phyloP scores from a whole-genome alignment of 2,797 vertebrate species.

The Synaphobranchus kaupii region DNA sequence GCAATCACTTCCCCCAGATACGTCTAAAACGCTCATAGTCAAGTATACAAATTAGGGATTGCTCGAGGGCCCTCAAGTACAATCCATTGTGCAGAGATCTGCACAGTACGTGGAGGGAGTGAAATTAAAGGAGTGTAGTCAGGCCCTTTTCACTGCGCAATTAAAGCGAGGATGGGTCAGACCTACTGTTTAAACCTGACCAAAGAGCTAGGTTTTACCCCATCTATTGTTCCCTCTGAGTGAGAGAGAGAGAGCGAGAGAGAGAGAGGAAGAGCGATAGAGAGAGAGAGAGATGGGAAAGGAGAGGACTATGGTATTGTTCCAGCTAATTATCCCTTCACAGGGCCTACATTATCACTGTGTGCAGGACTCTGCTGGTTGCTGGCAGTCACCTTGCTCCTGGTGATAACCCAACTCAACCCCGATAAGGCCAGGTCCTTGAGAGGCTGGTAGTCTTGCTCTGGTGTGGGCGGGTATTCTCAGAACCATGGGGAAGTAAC shows the following conservation, averaged over 20 bases:
- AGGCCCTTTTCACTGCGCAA: constrained; percentile 49
- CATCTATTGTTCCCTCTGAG: constrained; percentile 64
- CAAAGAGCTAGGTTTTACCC: constrained; percentile 40
- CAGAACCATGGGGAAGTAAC: constrained; percentile 62
- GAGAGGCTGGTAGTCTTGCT: not conserved
- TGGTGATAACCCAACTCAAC: constrained; percentile 21
- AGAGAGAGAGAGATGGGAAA: constrained; percentile 50
- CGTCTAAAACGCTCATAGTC: not conserved
- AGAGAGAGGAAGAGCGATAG: not conserved
- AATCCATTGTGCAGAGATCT: not conserved
- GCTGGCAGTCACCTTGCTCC: not conserved
- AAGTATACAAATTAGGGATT: not conserved
- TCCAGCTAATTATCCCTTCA: constrained; percentile 37
- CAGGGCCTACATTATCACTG: constrained; percentile 28
- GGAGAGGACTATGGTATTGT: constrained; percentile 36
- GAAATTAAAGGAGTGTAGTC: not conserved
- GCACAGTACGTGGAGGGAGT: not conserved
- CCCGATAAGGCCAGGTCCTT: constrained; percentile 26
- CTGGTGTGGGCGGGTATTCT: constrained; percentile 43
- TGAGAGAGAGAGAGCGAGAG: not conserved
- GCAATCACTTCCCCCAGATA: not conserved
- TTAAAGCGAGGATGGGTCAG: constrained; percentile 61
- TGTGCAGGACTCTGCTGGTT: constrained; percentile 44
- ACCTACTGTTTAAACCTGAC: constrained; percentile 64
- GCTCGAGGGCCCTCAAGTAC: not conserved